These are phyloP conservation scores for Lycocorax pyrrhopterus DNA, from an alignment of 2,113 vertebrate species.

Conservation along the genomic window DNA sequence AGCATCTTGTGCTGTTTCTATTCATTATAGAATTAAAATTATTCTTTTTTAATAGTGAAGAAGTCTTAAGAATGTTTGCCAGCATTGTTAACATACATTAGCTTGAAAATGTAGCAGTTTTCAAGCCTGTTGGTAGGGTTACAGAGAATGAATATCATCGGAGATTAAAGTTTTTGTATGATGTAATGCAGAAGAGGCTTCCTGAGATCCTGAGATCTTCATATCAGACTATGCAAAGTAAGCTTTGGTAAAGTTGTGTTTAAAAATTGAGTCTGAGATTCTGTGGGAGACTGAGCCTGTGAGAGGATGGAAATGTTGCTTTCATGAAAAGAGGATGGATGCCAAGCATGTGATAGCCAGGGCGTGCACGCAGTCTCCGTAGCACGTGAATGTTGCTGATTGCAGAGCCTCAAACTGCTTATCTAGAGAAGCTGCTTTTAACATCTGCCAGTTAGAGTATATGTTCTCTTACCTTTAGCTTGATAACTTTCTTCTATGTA, in stretches of 20 bases:
- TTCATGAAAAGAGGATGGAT: neutral
- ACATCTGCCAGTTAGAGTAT: neutral
- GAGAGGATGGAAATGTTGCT: neutral
- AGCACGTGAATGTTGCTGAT: neutral
- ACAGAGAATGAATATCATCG: neutral
- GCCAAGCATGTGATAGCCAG: neutral
- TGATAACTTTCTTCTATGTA: neutral
- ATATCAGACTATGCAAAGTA: neutral
- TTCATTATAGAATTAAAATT: neutral
- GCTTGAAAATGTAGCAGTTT: neutral
- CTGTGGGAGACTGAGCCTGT: neutral
- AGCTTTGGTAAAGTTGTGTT: neutral
- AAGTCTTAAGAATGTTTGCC: neutral
- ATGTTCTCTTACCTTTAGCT: neutral
- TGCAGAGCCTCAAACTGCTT: neutral
- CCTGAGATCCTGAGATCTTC: neutral
- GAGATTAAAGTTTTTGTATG: neutral
- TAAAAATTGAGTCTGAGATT: neutral
- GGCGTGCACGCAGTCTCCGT: rapidly evolving
- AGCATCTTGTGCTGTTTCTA: neutral
- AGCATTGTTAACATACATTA: neutral
- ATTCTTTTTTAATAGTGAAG: neutral
- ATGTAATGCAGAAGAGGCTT: neutral
- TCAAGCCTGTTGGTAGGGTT: neutral
- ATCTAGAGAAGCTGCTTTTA: neutral